These are phyloP conservation scores for Lepidurus arcticus DNA, from an alignment of 1,140 invertebrate species.

Conservation along the genomic window DNA sequence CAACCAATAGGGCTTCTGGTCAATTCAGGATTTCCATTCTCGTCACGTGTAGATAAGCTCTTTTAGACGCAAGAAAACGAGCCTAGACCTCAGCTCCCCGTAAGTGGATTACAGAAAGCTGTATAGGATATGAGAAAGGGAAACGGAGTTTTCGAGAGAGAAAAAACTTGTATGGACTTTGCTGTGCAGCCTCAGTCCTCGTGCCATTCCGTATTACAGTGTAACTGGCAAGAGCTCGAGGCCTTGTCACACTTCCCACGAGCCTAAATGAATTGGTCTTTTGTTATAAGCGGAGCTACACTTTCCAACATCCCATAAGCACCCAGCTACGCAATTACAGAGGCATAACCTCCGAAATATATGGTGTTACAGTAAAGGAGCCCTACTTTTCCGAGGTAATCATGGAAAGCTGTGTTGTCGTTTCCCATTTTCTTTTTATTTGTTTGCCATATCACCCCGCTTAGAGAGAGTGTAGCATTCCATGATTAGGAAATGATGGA, in stretches of 20 bases:
- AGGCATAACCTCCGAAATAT: not conserved
- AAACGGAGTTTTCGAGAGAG: not conserved
- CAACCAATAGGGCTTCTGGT: not conserved
- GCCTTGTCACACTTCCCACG: conserved; percentile 9
- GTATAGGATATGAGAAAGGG: not conserved
- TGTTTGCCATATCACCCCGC: not conserved
- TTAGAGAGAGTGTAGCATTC: not conserved
- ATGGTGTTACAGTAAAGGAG: not conserved
- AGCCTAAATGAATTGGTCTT: conserved; percentile 19
- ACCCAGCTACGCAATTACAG: not conserved
- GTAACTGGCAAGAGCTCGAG: not conserved
- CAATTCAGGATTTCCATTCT: not conserved
- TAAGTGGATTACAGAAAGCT: not conserved
- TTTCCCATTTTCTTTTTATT: not conserved
- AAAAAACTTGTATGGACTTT: not conserved
- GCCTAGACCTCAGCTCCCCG: not conserved
- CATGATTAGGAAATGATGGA: not conserved
- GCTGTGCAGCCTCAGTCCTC: not conserved
- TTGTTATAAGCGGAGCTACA: conserved; percentile 5
- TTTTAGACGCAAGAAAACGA: not conserved
- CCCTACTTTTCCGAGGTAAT: conserved; percentile 22
- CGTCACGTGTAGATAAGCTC: conserved; percentile 1
- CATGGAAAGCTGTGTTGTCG: not conserved
- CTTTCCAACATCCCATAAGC: not conserved
- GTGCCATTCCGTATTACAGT: not conserved